Conservation (phyloP, 2,797 vertebrate species). For the Crax fasciolata region DNA sequence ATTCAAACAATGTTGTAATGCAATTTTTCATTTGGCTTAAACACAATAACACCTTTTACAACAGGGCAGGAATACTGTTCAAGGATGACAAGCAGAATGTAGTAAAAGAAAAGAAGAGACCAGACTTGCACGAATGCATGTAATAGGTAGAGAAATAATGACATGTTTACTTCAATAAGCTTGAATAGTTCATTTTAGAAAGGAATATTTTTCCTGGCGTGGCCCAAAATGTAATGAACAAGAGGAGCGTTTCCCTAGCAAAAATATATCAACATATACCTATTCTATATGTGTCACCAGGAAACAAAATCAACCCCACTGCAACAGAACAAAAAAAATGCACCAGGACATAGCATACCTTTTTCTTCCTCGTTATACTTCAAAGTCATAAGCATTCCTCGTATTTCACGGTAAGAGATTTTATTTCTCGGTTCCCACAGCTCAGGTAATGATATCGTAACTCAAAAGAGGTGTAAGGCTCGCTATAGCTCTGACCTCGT, state of each 20-base stretch:
- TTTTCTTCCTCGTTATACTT: conserved; percentile 50
- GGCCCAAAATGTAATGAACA: background rate
- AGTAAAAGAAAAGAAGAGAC: background rate
- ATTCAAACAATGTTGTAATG: background rate
- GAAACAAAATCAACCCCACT: conserved; percentile 27
- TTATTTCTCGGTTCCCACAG: conserved; percentile 62
- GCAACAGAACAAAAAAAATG: background rate
- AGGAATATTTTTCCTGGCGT: conserved; percentile 31
- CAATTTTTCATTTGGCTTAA: background rate
- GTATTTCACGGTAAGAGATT: conserved; percentile 62
- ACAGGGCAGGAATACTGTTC: background rate
- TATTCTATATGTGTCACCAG: background rate
- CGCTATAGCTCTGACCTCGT: conserved; percentile 14
- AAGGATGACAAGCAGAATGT: background rate
- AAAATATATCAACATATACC: conserved; percentile 32
- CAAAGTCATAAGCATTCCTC: conserved; percentile 59
- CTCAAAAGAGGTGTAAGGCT: conserved; percentile 55
- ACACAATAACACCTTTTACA: background rate
- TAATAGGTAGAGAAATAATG: background rate
- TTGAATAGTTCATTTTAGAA: conserved; percentile 59
- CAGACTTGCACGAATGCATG: conserved; percentile 1
- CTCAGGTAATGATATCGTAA: conserved; percentile 76
- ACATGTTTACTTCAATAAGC: conserved; percentile 57
- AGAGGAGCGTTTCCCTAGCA: conserved; percentile 46
- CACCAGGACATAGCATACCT: background rate